These are phyloP conservation scores for Sitobion miscanthi DNA, from an alignment of 1,140 invertebrate genomes.

Conservation along the genomic window DNA sequence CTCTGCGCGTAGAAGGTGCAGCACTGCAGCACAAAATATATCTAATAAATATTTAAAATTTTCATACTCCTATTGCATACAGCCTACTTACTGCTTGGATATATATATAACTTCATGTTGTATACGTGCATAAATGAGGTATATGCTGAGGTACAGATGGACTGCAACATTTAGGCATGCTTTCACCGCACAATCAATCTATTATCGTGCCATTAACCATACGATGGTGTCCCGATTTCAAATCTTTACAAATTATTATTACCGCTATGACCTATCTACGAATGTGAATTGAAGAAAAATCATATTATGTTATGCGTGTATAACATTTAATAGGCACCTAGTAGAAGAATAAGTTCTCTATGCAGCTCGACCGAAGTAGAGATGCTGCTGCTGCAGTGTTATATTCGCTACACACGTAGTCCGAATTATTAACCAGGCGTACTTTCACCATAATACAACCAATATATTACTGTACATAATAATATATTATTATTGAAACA, in stretches of 20 bases:
- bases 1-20: background rate
- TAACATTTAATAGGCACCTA: background rate
- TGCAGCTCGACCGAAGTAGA: background rate
- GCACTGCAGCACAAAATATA: too few species aligned
- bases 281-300: background rate
- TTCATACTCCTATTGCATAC: background rate
- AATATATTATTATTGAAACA: too few species aligned
- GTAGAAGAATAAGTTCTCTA: background rate
- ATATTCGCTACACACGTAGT: background rate
- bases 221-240: background rate
- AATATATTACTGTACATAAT: too few species aligned
- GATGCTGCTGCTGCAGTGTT: background rate
- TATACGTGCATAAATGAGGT: background rate
- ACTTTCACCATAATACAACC: background rate
- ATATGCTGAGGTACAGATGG: background rate
- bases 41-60: too few species aligned
- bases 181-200: constrained; percentile 4
- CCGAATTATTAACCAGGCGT: background rate
- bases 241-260: background rate
- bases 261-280: background rate
- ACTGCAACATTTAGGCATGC: background rate
- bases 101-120: background rate
- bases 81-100: background rate
- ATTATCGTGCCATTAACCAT: background rate
- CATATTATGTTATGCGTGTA: background rate